Percentiles rank a stretch among this genome's conserved stretches.
phyloP scores from a whole-genome alignment of 2,888 invertebrate species.

The Odontomyia ornata region DNA sequence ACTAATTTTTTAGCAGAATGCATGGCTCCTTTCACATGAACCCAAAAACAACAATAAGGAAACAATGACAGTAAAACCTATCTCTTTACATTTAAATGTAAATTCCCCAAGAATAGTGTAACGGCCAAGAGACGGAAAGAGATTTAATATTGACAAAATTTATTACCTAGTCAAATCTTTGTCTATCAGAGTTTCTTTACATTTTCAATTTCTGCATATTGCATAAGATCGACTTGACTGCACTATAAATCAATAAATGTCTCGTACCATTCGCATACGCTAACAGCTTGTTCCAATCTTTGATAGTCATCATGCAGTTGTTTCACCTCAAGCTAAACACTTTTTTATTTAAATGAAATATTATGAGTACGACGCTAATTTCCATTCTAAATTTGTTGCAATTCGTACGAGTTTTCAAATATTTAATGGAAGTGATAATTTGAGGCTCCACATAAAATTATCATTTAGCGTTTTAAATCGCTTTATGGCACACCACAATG shows the following conservation, averaged over 20 bases:
- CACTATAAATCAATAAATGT: slow-evolving; percentile 21
- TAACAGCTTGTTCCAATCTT: slow-evolving; percentile 1
- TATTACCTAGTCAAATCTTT: slow-evolving; percentile 9
- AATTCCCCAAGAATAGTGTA: background rate
- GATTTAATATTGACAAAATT: background rate
- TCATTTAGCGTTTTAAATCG: background rate
- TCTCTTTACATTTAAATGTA: background rate
- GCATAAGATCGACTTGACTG: background rate
- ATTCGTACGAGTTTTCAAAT: background rate
- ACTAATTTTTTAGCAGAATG: too few species aligned
- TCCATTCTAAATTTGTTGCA: slow-evolving; percentile 38
- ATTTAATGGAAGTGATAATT: background rate
- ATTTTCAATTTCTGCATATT: slow-evolving; percentile 30
- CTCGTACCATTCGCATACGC: background rate
- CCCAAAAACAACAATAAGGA: too few species aligned
- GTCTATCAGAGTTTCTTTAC: slow-evolving; percentile 5
- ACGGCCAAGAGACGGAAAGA: background rate
- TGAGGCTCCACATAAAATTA: background rate
- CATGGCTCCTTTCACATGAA: too few species aligned
- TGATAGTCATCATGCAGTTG: slow-evolving; percentile 17
- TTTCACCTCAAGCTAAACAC: slow-evolving; percentile 5
- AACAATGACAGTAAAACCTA: too few species aligned
- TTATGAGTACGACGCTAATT: slow-evolving; percentile 28
- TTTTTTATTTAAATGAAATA: slow-evolving; percentile 14
- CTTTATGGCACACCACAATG: background rate